Percentiles rank a stretch among this genome's conserved stretches.
These are phyloP conservation scores for Kobus ellipsiprymnus DNA, from an alignment of 2,113 vertebrate species.

Conservation along the genomic window DNA sequence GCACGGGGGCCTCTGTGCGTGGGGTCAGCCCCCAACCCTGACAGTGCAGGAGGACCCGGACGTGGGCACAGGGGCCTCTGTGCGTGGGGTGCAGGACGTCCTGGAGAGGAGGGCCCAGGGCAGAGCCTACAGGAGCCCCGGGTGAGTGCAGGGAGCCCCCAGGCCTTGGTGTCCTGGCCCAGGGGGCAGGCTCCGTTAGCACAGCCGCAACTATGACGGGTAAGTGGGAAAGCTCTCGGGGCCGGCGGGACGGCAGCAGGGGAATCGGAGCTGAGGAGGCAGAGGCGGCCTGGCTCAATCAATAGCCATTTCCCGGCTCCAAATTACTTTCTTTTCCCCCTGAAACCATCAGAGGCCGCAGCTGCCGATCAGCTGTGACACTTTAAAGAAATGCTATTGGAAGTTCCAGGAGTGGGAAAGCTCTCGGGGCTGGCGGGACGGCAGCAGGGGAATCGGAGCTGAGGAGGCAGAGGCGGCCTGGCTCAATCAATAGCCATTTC, in stretches of 20 bases:
- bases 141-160: no score
- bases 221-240: background rate
- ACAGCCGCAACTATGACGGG: rapidly evolving
- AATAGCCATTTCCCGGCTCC: background rate
- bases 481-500: background rate
- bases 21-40: no score
- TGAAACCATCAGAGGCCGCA: background rate
- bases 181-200: rapidly evolving
- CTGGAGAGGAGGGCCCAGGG: rapidly evolving
- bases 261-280: rapidly evolving
- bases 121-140: background rate
- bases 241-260: rapidly evolving
- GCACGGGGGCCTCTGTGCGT: rapidly evolving
- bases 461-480: no score
- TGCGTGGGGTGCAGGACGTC: rapidly evolving
- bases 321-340: background rate
- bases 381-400: background rate
- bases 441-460: no score
- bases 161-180: background rate
- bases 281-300: rapidly evolving
- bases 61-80: no score
- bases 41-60: no score
- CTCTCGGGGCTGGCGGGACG: no score
- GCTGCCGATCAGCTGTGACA: background rate
- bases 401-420: no score